Conservation (phyloP, 1,140 invertebrate genomes). For the Pachyrhynchus sulphureomaculatus region DNA sequence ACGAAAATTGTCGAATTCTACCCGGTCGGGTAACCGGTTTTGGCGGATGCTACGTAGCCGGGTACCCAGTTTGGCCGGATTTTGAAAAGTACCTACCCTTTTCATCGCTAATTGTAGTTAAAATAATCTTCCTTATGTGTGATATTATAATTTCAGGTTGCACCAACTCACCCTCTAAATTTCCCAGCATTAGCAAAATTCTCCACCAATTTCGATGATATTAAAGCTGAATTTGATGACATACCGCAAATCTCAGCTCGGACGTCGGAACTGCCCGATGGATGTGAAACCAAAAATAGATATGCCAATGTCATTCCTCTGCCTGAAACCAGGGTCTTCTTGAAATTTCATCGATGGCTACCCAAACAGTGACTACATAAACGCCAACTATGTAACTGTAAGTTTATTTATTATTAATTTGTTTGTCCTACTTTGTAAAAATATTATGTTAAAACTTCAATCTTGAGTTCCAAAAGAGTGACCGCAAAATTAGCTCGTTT, state of each 20-base stretch:
- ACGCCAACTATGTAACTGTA: constrained; percentile 86
- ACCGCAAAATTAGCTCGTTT: too few species aligned
- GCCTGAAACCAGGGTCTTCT: constrained; percentile 81
- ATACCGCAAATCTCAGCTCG: constrained; percentile 75
- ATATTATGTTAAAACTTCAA: too few species aligned
- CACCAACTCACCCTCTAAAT: constrained; percentile 64
- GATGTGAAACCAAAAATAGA: constrained; percentile 88
- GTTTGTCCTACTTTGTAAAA: not conserved
- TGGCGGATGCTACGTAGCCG: too few species aligned
- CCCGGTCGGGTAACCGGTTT: too few species aligned
- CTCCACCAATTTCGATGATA: constrained; percentile 67
- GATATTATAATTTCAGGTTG: constrained; percentile 14
- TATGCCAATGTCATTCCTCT: constrained; percentile 92
- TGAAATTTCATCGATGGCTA: constrained; percentile 69
- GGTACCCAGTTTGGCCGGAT: too few species aligned
- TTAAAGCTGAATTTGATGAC: constrained; percentile 75
- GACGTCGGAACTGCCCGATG: constrained; percentile 79
- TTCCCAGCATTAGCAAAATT: constrained; percentile 75
- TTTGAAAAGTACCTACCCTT: too few species aligned
- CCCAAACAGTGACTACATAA: constrained; percentile 84
- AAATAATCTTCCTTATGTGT: too few species aligned
- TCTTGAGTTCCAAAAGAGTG: too few species aligned
- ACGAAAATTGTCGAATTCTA: too few species aligned
- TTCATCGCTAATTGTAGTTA: too few species aligned
- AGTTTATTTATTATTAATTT: constrained; percentile 38